A percentile compares a stretch with the other conserved stretches of the same genome.
These are phyloP conservation scores for Oreocharis arfaki DNA, from an alignment of 2,113 vertebrate genomes.

Conservation along the genomic window DNA sequence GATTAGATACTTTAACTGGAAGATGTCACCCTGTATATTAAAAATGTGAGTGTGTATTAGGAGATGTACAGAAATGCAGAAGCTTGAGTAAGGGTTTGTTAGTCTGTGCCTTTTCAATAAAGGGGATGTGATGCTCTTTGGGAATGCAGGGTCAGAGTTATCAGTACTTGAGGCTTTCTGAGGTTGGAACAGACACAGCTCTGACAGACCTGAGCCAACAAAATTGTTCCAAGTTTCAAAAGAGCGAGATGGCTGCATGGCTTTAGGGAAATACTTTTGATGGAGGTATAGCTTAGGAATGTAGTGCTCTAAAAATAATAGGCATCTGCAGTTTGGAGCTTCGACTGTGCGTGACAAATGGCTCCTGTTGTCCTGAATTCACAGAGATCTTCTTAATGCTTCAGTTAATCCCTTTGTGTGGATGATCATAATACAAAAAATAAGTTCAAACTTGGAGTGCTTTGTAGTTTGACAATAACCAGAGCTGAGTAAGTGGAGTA, in stretches of 20 bases:
- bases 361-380: not conserved
- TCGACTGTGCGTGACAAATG: not conserved
- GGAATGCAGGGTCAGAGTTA: not conserved
- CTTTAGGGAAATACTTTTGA: not conserved
- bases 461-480: not conserved
- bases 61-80: not conserved
- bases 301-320: not conserved
- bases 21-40: not conserved
- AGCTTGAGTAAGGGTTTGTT: not conserved
- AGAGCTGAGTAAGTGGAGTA: not conserved
- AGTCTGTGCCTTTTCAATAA: fast-evolving
- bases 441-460: not conserved
- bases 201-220: not conserved
- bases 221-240: not conserved
- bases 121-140: not conserved
- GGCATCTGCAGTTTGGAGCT: not conserved
- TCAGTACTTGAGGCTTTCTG: not conserved
- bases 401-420: not conserved
- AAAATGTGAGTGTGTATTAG: not conserved
- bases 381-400: not conserved
- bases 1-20: not conserved
- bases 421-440: not conserved
- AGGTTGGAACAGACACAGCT: not conserved
- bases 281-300: not conserved
- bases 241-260: not conserved